Conservation (phyloP, 2,888 invertebrate genomes). For the Asteroscopus sphinx region DNA sequence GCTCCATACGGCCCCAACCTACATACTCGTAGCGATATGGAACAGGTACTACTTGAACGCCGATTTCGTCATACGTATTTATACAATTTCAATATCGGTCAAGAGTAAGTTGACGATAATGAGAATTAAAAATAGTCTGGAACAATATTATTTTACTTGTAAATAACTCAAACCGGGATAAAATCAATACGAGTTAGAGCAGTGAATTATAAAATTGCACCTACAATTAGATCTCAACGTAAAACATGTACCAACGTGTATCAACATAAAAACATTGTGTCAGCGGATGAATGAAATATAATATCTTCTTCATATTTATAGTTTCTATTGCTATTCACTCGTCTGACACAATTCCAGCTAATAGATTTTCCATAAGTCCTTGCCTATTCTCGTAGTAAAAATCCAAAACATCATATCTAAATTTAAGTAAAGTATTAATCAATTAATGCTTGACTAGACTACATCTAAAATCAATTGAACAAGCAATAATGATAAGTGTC, state of each 20-base stretch:
- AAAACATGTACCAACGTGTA: too few relatives aligned
- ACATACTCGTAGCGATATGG: conserved; percentile 21
- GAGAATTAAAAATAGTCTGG: conserved; percentile 62
- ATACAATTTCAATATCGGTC: conserved; percentile 47
- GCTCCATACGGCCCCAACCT: conserved; percentile 25
- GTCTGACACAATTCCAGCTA: too few relatives aligned
- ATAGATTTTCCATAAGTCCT: too few relatives aligned
- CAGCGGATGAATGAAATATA: too few relatives aligned
- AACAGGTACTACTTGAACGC: conserved; percentile 19
- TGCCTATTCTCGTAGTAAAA: too few relatives aligned
- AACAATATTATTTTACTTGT: conserved; percentile 63
- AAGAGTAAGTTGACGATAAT: conserved; percentile 33
- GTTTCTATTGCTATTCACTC: too few relatives aligned
- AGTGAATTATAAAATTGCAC: conserved; percentile 37
- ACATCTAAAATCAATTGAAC: conserved; percentile 27
- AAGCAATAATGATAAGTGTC: conserved; percentile 33
- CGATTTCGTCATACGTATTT: conserved; percentile 34
- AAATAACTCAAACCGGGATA: conserved; percentile 52
- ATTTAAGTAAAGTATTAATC: conserved; percentile 3
- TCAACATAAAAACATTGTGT: too few relatives aligned
- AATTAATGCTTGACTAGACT: conserved; percentile 3
- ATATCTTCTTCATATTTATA: too few relatives aligned
- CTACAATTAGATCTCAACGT: neutral
- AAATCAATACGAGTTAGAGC: conserved; percentile 67
- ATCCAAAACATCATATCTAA: neutral